These are phyloP conservation scores for Bubo blakistoni DNA, from an alignment of 2,113 vertebrate genomes.

Conservation along the genomic window DNA sequence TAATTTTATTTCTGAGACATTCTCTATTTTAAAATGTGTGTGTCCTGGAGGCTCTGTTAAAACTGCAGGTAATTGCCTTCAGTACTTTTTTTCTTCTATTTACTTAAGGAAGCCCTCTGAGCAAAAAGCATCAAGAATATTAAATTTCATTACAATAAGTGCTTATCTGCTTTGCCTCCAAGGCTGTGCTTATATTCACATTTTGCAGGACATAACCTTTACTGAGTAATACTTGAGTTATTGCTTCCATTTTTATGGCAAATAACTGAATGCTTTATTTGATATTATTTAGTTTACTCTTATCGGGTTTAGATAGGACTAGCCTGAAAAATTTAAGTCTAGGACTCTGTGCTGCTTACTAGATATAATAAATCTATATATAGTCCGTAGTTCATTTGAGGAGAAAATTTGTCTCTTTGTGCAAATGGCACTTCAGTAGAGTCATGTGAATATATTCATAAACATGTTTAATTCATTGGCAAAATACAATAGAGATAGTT, in stretches of 20 bases:
- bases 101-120: neutral
- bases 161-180: neutral
- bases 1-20: neutral
- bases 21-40: neutral
- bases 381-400: neutral
- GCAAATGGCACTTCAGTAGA: neutral
- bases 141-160: slow-evolving; percentile 17
- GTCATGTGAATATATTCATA: neutral
- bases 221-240: slow-evolving; percentile 4
- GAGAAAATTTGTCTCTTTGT: neutral
- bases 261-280: slow-evolving; percentile 7
- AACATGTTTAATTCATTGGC: neutral
- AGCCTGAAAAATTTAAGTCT: neutral
- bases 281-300: neutral
- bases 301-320: neutral
- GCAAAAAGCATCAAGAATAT: neutral
- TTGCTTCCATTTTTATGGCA: neutral
- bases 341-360: neutral
- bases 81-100: neutral
- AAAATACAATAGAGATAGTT: neutral
- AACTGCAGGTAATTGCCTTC: neutral
- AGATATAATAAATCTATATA: neutral
- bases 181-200: neutral
- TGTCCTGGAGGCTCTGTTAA: neutral
- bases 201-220: slow-evolving; percentile 36